Evolutionary conservation across 2,797 vertebrate genomes (phyloP), one percentile per base, ranked within the genome.

Genomic region (Clarias platycephalus): DNA sequence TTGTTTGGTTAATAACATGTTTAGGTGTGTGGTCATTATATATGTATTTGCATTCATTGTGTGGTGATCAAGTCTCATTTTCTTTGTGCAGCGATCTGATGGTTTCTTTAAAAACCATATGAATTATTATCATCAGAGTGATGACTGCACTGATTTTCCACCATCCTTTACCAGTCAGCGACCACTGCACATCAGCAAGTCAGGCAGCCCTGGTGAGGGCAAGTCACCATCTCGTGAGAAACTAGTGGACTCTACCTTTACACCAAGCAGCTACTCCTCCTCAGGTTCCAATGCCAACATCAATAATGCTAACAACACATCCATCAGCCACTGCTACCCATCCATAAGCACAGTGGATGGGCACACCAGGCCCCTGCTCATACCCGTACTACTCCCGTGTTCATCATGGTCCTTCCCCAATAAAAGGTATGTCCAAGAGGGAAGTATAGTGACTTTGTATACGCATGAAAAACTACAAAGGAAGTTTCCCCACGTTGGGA

Each of bases 271-370:
- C 86, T 99, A 98, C 92, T 99, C 98, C 1, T 99, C 97, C 67
- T 97, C 97, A 2, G 97, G 97, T 88, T 99, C 98, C 90, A 99
- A 99, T 0, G 97, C 98, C 93, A 99, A 99, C 94, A 97, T 99
- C 92, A 99, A 99, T 94, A 99, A 99, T 0, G 98, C 98, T 94
- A 99, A 99, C 94, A 99, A 99, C 93, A 99, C 97, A 0, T 96
- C 95, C 91, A 93, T 98, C 90, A 95, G 93, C 57, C 71, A 91
- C 78, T 95, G 96, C 86, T 95, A 96, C 90, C 96, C 97, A 0
- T 90, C 96, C 49, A 94, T 97, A 89, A 97, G 96, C 94, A 98
- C 97, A 0, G 96, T 97, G 91, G 98, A 98, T 60, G 96, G 96
- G 82, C 96, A 95, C 0, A 95, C 94, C 0, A 94, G 94, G 0